Base-by-base conservation (phyloP, 1,140 invertebrate species). In the Drosophila paulistorum region DNA sequence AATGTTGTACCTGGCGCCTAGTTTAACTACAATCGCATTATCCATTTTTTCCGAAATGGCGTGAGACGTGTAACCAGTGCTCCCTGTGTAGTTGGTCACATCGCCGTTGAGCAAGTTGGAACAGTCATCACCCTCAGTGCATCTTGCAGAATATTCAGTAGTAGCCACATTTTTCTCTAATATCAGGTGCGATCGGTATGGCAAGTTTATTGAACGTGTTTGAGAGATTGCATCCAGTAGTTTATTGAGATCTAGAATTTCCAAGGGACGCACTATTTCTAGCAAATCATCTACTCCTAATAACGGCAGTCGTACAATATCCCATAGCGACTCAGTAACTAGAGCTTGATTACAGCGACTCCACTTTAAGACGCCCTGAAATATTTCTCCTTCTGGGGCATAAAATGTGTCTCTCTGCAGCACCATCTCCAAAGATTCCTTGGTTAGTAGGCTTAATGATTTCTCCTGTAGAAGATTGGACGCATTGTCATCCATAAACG, bases 191-290 rank as follows among this genome's bases (percentile, higher is more conserved):
- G 97, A 97, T 35, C 97, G 94, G 92, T 98, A 98, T 54, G 95
- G 95, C 14, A 99, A 93, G 87, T 95, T 95, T 79, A 95, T 94
- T 51, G 94, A 95, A 87, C 96, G 95, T 30, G 95, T 97, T 79
- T 96, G 95, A 73, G 97, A 95, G 72, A 99, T 98, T 17, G 98
- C 98, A 93, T 99, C 98, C 10, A 99, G 94, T 66, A 99, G 95
- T 81, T 95, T 95, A 92, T 99, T 97, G 1, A 98, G 94, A n/a
- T 96, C 95, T 1, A 37, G 7, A 37, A 37, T 37, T 37, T 37
- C 3, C 1, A 37, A 37, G 35, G 35, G 9, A 11, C 35, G 35
- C 10, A 37, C 35, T 0, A 37, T 9, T 37, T 93, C 93, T 13
- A 95, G 92, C 35, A 37, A 37, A 35, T 35, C 33, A 35, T 35